Evolutionary conservation across 2,113 vertebrate species (phyloP).

Genomic region (Micronisus gabar): DNA sequence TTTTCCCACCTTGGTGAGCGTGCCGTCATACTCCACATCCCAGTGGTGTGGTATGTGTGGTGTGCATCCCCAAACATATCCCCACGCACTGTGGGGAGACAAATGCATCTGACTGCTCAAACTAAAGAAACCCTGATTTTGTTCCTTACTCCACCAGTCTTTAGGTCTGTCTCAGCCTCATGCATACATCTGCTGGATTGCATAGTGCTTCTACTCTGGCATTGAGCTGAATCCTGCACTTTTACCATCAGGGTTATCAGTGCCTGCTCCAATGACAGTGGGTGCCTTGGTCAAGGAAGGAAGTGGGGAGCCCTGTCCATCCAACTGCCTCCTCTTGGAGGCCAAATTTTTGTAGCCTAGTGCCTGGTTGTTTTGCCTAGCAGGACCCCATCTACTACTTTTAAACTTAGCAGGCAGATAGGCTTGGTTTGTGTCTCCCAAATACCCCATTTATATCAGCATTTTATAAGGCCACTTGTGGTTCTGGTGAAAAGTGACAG

Average conservation of each 20-base stretch:
- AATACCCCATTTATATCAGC: not conserved
- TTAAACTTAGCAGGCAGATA: not conserved
- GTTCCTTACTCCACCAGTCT: not conserved
- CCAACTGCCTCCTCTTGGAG: not conserved
- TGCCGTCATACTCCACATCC: not conserved
- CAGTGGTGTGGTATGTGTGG: not conserved
- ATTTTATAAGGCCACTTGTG: not conserved
- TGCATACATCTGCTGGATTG: fast-evolving
- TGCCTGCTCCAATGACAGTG: not conserved
- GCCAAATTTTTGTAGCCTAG: not conserved
- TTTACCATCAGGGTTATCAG: not conserved
- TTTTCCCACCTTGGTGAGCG: not conserved
- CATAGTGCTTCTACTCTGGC: not conserved
- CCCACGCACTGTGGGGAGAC: not conserved
- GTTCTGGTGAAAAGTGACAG: not conserved
- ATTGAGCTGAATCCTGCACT: not conserved
- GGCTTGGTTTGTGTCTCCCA: not conserved
- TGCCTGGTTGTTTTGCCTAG: not conserved
- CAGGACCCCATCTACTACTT: not conserved
- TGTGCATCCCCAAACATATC: not conserved
- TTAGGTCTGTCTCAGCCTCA: not conserved
- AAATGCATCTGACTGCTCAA: not conserved
- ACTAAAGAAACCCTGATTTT: not conserved
- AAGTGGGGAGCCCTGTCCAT: not conserved
- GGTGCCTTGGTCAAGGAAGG: not conserved